A percentile compares a stretch with the other conserved stretches of the same genome.
Conservation (phyloP, 2,113 vertebrate species). For the Stegastes partitus region DNA sequence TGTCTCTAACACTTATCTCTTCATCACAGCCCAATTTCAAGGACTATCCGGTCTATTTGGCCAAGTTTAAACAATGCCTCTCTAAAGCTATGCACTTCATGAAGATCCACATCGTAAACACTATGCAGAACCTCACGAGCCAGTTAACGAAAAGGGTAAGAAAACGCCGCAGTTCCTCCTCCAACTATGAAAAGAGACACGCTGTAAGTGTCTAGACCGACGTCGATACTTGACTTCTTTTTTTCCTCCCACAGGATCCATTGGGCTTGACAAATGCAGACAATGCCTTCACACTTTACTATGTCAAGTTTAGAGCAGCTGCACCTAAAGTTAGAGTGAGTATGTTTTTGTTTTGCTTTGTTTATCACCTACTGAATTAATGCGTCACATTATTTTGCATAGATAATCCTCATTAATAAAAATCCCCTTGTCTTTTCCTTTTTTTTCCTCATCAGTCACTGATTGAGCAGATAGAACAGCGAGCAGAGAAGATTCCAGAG, state of each 20-base stretch:
- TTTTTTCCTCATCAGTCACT: slow-evolving; percentile 84
- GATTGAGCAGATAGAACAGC: slow-evolving; percentile 97
- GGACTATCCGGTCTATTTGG: slow-evolving; percentile 94
- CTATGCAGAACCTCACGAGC: slow-evolving; percentile 93
- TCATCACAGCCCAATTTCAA: slow-evolving; percentile 94
- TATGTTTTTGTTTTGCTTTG: slow-evolving; percentile 29
- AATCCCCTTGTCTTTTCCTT: neutral
- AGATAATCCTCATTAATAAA: neutral
- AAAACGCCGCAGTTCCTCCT: neutral
- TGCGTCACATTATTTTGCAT: neutral
- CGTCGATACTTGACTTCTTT: slow-evolving; percentile 12
- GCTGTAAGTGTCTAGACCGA: neutral
- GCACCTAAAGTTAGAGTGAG: slow-evolving; percentile 98
- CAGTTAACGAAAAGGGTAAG: slow-evolving; percentile 96
- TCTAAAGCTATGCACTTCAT: slow-evolving; percentile 98
- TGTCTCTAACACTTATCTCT: slow-evolving; percentile 27
- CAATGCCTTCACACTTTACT: slow-evolving; percentile 97
- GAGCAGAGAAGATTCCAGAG: slow-evolving; percentile 95
- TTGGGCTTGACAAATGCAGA: slow-evolving; percentile 90
- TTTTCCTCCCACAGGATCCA: slow-evolving; percentile 86
- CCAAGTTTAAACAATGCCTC: slow-evolving; percentile 96
- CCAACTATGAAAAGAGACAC: too few relatives aligned
- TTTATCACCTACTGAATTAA: neutral
- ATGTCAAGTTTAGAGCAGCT: slow-evolving; percentile 96
- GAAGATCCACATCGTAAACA: slow-evolving; percentile 94